Conservation (phyloP, 2,797 vertebrate species). For the Pipistrellus kuhlii region DNA sequence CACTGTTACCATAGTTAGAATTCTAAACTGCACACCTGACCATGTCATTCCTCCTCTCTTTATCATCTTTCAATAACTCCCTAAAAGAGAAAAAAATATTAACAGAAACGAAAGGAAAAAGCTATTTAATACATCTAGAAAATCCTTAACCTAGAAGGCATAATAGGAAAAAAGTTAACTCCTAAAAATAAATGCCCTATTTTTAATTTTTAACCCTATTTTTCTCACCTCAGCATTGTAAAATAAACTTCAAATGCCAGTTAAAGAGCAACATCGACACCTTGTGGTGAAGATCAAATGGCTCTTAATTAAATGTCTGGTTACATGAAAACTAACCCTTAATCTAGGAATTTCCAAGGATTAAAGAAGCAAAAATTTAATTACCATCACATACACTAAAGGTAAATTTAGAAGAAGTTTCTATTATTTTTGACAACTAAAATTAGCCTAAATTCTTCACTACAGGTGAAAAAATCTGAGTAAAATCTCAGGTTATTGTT, state of each 20-base stretch:
- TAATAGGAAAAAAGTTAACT: not conserved
- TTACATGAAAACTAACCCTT: slow-evolving; percentile 12
- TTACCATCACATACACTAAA: not conserved
- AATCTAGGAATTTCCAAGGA: not conserved
- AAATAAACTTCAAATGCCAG: not conserved
- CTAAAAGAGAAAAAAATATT: not conserved
- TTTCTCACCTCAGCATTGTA: not conserved
- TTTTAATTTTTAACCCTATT: not conserved
- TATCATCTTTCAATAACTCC: not conserved
- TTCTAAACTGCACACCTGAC: not conserved
- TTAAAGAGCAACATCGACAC: slow-evolving; percentile 85
- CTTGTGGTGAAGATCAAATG: slow-evolving; percentile 79
- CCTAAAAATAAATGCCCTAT: slow-evolving; percentile 41
- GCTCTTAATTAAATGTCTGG: slow-evolving; percentile 16
- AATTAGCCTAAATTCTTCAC: slow-evolving; percentile 46
- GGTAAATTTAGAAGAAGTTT: not conserved
- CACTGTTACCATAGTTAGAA: not conserved
- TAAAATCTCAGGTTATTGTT: not conserved
- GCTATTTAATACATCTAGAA: not conserved
- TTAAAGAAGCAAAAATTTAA: slow-evolving; percentile 41
- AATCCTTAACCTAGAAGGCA: slow-evolving; percentile 44
- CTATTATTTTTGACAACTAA: slow-evolving; percentile 4
- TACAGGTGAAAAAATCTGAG: not conserved
- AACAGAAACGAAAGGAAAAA: not conserved
- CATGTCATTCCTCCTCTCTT: not conserved